These are phyloP conservation scores for Tenthredo amoena DNA, from an alignment of 2,888 invertebrate species.

Conservation along the genomic window DNA sequence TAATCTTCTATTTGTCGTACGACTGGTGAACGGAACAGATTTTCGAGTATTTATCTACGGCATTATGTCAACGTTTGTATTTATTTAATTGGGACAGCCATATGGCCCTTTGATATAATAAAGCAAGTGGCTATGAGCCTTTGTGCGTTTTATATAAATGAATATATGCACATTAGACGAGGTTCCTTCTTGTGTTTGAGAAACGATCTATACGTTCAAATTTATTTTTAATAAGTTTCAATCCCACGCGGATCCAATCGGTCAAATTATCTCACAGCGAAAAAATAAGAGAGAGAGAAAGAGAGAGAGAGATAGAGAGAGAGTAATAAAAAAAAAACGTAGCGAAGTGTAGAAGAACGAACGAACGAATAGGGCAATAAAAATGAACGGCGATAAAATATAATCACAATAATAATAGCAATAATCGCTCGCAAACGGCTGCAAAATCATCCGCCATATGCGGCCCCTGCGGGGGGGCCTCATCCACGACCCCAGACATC, in stretches of 20 bases:
- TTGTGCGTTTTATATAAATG: neutral
- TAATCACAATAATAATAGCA: constrained; percentile 12
- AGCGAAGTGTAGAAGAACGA: neutral
- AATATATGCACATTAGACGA: too few species aligned
- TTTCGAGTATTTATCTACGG: constrained; percentile 54
- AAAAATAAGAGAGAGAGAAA: neutral
- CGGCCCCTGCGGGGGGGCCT: constrained; percentile 31
- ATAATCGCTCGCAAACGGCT: constrained; percentile 40
- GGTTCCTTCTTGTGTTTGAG: too few species aligned
- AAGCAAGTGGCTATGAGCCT: neutral
- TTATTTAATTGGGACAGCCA: constrained; percentile 55
- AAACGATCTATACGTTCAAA: too few species aligned
- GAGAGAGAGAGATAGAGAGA: neutral
- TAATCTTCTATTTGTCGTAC: constrained; percentile 36
- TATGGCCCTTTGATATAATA: constrained; percentile 48
- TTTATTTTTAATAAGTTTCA: too few species aligned
- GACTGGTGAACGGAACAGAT: constrained; percentile 49
- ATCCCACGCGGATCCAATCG: too few species aligned
- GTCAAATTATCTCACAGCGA: neutral
- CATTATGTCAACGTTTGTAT: constrained; percentile 52
- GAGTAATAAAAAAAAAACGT: too few species aligned
- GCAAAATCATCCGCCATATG: constrained; percentile 45
- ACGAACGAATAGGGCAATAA: neutral
- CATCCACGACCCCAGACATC: constrained; percentile 10
- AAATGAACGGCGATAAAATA: constrained; percentile 30